Evolutionary conservation across 1,140 invertebrate species (phyloP).

Genomic region (Bombus vancouverensis): DNA sequence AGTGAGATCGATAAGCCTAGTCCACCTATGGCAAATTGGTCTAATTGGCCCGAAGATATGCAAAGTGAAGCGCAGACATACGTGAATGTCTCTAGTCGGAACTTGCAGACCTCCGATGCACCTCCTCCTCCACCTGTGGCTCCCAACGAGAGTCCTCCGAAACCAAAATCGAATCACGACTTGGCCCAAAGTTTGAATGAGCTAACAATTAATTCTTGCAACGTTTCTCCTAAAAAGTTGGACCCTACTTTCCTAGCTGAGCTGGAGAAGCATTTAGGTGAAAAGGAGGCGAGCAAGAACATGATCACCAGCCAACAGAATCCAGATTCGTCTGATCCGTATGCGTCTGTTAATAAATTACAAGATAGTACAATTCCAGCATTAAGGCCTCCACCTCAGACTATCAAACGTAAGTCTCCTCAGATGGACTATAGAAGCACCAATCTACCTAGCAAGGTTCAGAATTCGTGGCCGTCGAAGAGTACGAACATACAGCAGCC

Average conservation of each 20-base stretch:
- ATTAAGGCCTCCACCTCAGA: constrained; percentile 80
- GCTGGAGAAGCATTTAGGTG: constrained; percentile 85
- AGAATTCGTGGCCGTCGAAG: constrained; percentile 76
- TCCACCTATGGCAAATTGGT: constrained; percentile 54
- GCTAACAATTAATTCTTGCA: constrained; percentile 68
- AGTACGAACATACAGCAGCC: constrained; percentile 75
- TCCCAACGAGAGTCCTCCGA: constrained; percentile 74
- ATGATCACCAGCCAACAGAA: constrained; percentile 68
- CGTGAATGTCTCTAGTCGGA: constrained; percentile 66
- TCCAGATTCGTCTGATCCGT: background rate
- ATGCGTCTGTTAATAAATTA: constrained; percentile 60
- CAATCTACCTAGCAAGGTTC: constrained; percentile 71
- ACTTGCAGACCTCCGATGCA: constrained; percentile 7
- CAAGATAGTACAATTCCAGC: constrained; percentile 77
- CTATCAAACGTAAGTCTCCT: constrained; percentile 74
- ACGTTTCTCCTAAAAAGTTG: constrained; percentile 77
- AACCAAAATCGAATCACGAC: constrained; percentile 75
- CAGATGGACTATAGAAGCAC: constrained; percentile 62
- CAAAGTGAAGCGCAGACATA: constrained; percentile 68
- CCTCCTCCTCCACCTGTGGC: constrained; percentile 66
- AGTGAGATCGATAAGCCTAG: constrained; percentile 74
- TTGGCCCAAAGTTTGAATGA: constrained; percentile 75
- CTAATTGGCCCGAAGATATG: constrained; percentile 77
- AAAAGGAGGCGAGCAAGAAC: constrained; percentile 82
- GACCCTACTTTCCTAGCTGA: constrained; percentile 85